Base-by-base conservation (phyloP, 2,888 invertebrate genomes). In the Catocala nupta region DNA sequence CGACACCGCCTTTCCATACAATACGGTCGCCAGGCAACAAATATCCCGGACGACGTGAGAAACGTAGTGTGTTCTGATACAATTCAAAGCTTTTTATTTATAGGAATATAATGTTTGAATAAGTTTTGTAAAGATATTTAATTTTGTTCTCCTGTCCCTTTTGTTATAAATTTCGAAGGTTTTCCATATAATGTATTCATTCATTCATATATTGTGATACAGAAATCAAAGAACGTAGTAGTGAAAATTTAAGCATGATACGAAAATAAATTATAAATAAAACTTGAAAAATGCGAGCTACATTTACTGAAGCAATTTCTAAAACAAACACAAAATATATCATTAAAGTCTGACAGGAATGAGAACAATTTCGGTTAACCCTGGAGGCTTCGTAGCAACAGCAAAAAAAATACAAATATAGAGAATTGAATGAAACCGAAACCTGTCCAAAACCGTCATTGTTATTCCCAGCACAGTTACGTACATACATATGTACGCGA, bases 1-100 rank as follows among this genome's bases (percentile, higher is more conserved):
- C 73, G 83, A 79, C 13, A 55, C 57, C 63, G 76, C 64, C 81
- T 85, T 87, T 84, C 81, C 81, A 84, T 81, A 87, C 84, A 85
- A 84, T 83, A 74, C 70, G 64, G 75, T 75, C 68, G 74, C 78
- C 74, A 61, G 73, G 77, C 78, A 80, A 81, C 79, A 82, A 84
- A 84, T 84, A 85, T 82, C 65, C 70, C 72, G 75, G 70, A 78
- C 47, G 47, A 47, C 81, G 82, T 85, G 85, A 80, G 81, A 86
- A 82, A 76, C 64, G 12, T 66, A 78, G 81, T 73, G 77, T 80
- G 78, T 75, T 75, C 57, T 70, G 72, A 78, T 70, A 71, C 79
- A 59, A n/a, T 68, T 55, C 55, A 67, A 61, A 63, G 57, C 56
- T 64, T 70, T 65, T 60, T 63, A 63, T 68, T 71, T 73, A 59